Base-by-base conservation (phyloP, 2,888 invertebrate species). In the Gymnocheta viridis region DNA sequence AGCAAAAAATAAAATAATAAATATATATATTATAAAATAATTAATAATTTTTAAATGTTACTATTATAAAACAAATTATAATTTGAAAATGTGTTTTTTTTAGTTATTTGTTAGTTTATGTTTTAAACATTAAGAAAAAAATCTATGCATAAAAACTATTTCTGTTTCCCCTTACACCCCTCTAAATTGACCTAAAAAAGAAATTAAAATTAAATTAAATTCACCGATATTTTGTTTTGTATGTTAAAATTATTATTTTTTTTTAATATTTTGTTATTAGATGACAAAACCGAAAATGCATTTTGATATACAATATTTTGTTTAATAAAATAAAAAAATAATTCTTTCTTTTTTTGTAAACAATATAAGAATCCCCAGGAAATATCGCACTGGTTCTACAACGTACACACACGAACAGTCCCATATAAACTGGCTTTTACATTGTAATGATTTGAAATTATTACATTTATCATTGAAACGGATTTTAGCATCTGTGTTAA, bases 1-100 rank as follows among this genome's bases (percentile, higher is more conserved):
- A 89, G 89, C 88, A 88, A 89, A 89, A 89, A 27, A 64, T 60
- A 51, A 64, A 51, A 54, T n/a, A n/a, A n/a, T n/a, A n/a, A n/a
- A n/a, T n/a, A n/a, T n/a, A 73, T 38, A 14, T 62, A 22, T 56
- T 44, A 41, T 60, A 79, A 64, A 78, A 56, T 49, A 85, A 73
- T 76, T 58, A 76, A 72, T 77, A 60, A 81, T 80, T 69, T 81
- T 85, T 79, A 66, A 79, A 85, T 82, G 79, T 85, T 82, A 82
- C 64, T 70, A 58, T 79, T 56, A 70, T 66, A 81, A 56, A 54
- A 66, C 44, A 29, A 78, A 69, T 73, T 49, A 69, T 73, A 84
- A 84, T 69, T 81, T 81, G n/a, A 73, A 80, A 76, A 58, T 64
- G 22, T 79, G 32, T 80, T 83, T 78, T 73, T 78, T 73, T 79